Evolutionary conservation across 64 coral and sea anemone species (phyloP), one percentile per base, ranked within the genome.

Genomic region (Pocillopora verrucosa): DNA sequence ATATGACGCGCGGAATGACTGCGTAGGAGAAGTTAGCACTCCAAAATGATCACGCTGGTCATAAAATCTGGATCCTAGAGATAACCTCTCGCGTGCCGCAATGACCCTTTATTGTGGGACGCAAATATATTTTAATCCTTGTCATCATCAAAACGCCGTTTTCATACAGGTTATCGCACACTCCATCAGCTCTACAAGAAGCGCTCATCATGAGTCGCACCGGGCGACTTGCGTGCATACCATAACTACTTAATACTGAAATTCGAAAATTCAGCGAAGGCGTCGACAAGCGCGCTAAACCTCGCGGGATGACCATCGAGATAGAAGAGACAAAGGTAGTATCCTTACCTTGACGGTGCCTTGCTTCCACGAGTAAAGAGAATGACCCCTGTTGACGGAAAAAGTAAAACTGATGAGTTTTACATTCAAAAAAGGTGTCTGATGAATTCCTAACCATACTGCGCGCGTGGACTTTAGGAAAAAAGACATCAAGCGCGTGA

Each of bases 81-180:
- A 84, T 84, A 84, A 84, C 82, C 82, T 84, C 56, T 70, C 82
- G 82, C 82, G 82, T 84, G 82, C 82, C 82, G 64, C 19, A 25
- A 13, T 84, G 82, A 84, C 82, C 82, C 45, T 7, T 84, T 51
- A 37, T 84, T 72, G 34, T 56, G 82, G 20, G 63, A 20, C 22
- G 13, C 38, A 41, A 25, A 35, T 57, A 11, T 67, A 72, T 72
- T 84, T 84, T 72, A 70, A 84, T 84, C 63, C 38, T 0, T 24
- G 65, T 24, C 16, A 22, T 69, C 65, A 69, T 69, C 65, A 69
- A 69, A 69, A 69, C 20, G 20, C 24, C 65, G 22, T 70, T 14
- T 12, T 24, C 19, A 20, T 38, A 69, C 15, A 35, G 62, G 82
- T 84, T 84, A 84, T 84, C 82, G 17, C 63, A 37, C 41, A 4